phyloP scores from a whole-genome alignment of 1,140 invertebrate genomes.

The Alviniconcha marisindica region DNA sequence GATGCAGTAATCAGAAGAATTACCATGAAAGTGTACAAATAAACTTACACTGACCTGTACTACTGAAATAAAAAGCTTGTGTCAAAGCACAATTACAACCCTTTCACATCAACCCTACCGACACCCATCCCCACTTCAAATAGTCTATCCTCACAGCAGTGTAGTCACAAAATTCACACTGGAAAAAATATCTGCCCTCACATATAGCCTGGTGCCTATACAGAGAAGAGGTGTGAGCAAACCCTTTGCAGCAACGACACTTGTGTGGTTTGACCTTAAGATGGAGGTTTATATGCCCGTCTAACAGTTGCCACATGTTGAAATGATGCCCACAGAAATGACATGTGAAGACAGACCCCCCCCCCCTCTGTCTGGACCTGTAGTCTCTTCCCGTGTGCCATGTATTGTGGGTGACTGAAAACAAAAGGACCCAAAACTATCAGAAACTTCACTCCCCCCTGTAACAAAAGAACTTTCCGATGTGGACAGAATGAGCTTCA shows the following conservation, averaged over 20 bases:
- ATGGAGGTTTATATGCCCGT: slow-evolving; percentile 47
- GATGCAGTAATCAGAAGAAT: too few relatives aligned
- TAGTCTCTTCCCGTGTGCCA: background rate
- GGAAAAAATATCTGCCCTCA: slow-evolving; percentile 32
- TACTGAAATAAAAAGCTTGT: too few relatives aligned
- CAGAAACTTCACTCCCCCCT: too few relatives aligned
- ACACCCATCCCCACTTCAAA: too few relatives aligned
- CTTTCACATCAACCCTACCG: too few relatives aligned
- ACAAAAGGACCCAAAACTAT: background rate
- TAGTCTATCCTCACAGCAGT: slow-evolving; percentile 7
- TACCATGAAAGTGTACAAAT: too few relatives aligned
- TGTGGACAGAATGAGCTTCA: too few relatives aligned
- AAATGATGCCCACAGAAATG: slow-evolving; percentile 34
- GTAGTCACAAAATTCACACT: slow-evolving; percentile 32
- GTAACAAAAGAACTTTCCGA: too few relatives aligned
- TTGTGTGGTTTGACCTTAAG: slow-evolving; percentile 43
- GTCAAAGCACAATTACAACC: too few relatives aligned
- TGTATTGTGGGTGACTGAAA: background rate
- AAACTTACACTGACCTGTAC: too few relatives aligned
- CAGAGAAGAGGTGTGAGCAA: slow-evolving; percentile 41
- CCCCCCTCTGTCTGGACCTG: background rate
- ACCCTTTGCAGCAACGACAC: slow-evolving; percentile 40
- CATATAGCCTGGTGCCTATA: slow-evolving; percentile 39
- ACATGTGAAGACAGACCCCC: background rate
- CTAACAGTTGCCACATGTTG: slow-evolving; percentile 33